Base-by-base conservation (phyloP, 2,113 vertebrate genomes). In the Cryptotis parvus region DNA sequence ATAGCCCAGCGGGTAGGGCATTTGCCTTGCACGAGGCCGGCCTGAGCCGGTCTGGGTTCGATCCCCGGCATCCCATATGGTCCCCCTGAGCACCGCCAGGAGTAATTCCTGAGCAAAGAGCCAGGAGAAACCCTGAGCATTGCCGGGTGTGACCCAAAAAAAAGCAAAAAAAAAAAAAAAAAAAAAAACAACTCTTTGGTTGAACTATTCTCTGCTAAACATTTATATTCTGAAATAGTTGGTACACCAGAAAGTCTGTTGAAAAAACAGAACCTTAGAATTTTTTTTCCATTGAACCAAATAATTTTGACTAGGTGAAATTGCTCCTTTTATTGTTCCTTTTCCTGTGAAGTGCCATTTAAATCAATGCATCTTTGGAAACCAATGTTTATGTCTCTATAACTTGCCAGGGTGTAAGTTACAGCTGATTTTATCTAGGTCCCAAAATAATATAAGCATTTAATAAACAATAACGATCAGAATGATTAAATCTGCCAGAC, bases 341-440 rank as follows among this genome's bases (percentile, higher is more conserved):
- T 89, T 66, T n/a, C 9, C 22, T 80, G 1, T 66, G 52, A 80
- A 6, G 33, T 27, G 70, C 37, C 18, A 65, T 31, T 29, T 55
- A 73, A 91, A 74, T 11, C 22, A 66, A 80, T 63, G 39, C 26
- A 31, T 61, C 78, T 76, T 93, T 82, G 85, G 43, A 79, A 87
- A 75, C 4, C 2, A 7, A 77, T 75, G 33, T 86, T 91, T 81
- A 29, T 3, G 1, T 87, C 29, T 85, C 52, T 80, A 27, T 49
- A 65, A n/a, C 20, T 82, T 79, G 22, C 9, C 20, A 78, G 27
- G 27, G 20, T 35, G 72, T 33, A 4, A 37, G 14, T 70, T 20
- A 76, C 22, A 82, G 55, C 29, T 79, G 63, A 79, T 89, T 95
- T 89, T 81, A 91, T 84, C 16, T 84, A 65, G 63, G 37, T 24